These are phyloP conservation scores for Pristionchus entomophagus DNA, from an alignment of 2,888 invertebrate species.

Conservation along the genomic window DNA sequence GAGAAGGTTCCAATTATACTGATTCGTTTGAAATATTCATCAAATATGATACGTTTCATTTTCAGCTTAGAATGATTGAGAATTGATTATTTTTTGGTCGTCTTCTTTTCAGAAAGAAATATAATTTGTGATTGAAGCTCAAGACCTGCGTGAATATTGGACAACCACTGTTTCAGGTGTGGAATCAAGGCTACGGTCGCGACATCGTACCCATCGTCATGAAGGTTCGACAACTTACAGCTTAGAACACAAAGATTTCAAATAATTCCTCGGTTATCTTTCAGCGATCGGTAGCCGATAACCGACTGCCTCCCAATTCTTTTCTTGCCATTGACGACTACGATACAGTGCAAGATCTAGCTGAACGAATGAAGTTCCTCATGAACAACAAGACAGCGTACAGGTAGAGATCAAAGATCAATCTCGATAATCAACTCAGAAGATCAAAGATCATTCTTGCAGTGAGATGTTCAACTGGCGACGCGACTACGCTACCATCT, in stretches of 20 bases:
- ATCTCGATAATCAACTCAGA: background rate
- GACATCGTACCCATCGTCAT: conserved; percentile 72
- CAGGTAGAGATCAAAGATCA: conserved; percentile 55
- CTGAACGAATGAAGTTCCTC: conserved; percentile 77
- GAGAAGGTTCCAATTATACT: conserved; percentile 66
- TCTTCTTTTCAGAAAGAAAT: no score
- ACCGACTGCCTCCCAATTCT: conserved; percentile 76
- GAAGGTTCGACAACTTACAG: conserved; percentile 49
- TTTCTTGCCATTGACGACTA: conserved; percentile 79
- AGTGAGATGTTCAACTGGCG: conserved; percentile 78
- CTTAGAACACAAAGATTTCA: background rate
- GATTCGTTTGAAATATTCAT: no score
- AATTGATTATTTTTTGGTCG: no score
- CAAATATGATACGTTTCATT: no score
- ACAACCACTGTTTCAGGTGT: conserved; percentile 59
- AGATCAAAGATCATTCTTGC: conserved; percentile 10
- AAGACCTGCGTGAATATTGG: no score
- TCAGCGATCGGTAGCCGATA: conserved; percentile 66
- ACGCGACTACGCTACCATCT: conserved; percentile 68
- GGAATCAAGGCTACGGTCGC: conserved; percentile 70
- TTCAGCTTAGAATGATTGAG: no score
- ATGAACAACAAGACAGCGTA: conserved; percentile 77
- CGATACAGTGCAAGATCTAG: conserved; percentile 76
- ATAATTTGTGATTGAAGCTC: no score
- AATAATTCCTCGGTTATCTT: background rate